phyloP scores from a whole-genome alignment of 2,797 vertebrate species.

The Geotrypetes seraphini region DNA sequence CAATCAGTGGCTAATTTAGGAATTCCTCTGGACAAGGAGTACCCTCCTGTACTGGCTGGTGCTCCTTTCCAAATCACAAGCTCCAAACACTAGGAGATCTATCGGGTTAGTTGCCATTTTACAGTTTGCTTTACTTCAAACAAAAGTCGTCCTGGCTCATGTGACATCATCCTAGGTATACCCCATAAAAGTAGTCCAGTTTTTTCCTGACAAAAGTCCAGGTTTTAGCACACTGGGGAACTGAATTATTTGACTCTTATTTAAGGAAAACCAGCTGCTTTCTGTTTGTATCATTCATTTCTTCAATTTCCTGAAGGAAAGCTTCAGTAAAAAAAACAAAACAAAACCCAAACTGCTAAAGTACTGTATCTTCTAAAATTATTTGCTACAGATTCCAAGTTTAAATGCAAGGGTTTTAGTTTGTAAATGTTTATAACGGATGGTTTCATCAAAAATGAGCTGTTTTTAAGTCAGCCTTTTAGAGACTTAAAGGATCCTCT shows the following conservation, averaged over 20 bases:
- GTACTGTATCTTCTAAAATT: conserved; percentile 31
- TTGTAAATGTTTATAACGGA: conserved; percentile 36
- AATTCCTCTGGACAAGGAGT: too few species aligned
- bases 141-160: conserved; percentile 17
- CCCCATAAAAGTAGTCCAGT: conserved; percentile 22
- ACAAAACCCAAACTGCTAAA: conserved; percentile 37
- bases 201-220: conserved; percentile 20
- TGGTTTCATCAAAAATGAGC: conserved; percentile 29
- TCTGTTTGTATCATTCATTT: conserved; percentile 54
- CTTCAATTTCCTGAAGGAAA: conserved; percentile 54
- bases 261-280: conserved; percentile 52
- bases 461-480: too few species aligned
- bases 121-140: too few species aligned
- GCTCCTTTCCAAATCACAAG: too few species aligned
- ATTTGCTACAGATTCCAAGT: conserved; percentile 27
- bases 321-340: conserved; percentile 36
- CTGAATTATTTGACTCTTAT: conserved; percentile 43
- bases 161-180: conserved; percentile 17
- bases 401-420: conserved; percentile 46
- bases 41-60: too few species aligned
- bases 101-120: too few species aligned
- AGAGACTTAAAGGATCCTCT: too few species aligned
- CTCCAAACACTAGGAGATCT: too few species aligned
- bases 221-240: conserved; percentile 24
- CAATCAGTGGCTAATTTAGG: too few species aligned